A percentile compares a stretch with the other conserved stretches of the same genome.
Conservation (phyloP, 92 coral and sea anemone genomes). For the Porites rus region DNA sequence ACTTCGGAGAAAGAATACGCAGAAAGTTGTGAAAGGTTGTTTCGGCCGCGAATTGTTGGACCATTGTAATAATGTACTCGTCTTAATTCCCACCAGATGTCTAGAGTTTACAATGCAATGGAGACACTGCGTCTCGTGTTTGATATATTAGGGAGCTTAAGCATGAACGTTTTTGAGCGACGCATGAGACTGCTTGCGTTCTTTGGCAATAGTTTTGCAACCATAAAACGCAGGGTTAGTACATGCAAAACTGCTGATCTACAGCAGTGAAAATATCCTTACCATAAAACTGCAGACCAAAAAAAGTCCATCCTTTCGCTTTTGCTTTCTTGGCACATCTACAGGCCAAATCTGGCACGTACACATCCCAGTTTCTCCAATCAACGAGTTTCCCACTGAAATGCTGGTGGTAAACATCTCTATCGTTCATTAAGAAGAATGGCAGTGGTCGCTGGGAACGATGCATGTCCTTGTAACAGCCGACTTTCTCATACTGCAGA, state of each 20-base stretch:
- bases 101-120: no score
- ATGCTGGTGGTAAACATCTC: constrained; percentile 12
- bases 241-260: neutral
- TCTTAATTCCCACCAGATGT: no score
- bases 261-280: neutral
- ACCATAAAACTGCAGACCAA: constrained; percentile 77
- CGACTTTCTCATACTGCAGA: constrained; percentile 31
- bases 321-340: constrained; percentile 66
- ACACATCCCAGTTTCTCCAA: constrained; percentile 68
- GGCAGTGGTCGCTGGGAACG: constrained; percentile 45
- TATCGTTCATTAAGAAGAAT: constrained; percentile 54
- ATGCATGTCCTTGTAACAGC: constrained; percentile 48
- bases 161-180: no score
- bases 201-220: neutral
- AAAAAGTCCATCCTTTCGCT: constrained; percentile 34
- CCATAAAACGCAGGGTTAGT: neutral
- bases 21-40: no score
- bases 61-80: no score
- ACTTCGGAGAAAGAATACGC: no score
- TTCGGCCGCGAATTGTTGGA: no score
- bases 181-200: no score
- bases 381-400: constrained; percentile 60
- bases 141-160: no score
- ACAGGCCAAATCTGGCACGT: constrained; percentile 66
- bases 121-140: no score